A percentile compares a stretch with the other conserved stretches of the same genome.
Conservation (phyloP, 2,888 invertebrate species). For the Drosophila melanosoma region DNA sequence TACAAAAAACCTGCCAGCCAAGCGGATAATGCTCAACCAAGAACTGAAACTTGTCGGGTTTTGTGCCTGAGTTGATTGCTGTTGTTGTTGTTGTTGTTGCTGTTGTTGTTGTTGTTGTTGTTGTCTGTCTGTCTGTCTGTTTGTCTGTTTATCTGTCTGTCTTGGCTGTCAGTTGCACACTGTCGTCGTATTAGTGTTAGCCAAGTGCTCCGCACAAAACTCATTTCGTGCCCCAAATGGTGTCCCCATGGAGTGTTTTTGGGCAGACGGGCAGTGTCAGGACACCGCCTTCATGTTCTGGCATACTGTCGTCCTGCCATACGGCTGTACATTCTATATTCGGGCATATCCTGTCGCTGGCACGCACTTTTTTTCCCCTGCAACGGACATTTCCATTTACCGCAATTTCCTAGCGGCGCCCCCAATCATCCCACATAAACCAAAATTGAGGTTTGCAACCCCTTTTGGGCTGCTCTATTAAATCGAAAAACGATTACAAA, state of each 20-base stretch:
- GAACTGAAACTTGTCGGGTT: neutral
- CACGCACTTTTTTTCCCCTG: conserved; percentile 55
- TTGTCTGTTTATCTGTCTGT: conserved; percentile 40
- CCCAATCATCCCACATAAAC: neutral
- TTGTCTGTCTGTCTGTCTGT: conserved; percentile 41
- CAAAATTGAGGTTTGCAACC: conserved; percentile 39
- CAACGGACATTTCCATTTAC: conserved; percentile 75
- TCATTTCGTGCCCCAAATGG: conserved; percentile 68
- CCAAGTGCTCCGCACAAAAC: conserved; percentile 46
- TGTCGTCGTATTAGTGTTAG: conserved; percentile 33
- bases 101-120: conserved; percentile 5
- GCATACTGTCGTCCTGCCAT: neutral
- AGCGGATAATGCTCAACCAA: conserved; percentile 33
- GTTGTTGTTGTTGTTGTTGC: neutral
- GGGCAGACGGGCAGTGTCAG: conserved; percentile 13
- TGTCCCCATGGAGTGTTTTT: conserved; percentile 69
- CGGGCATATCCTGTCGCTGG: conserved; percentile 35
- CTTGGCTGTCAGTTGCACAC: conserved; percentile 54
- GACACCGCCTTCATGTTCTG: conserved; percentile 30
- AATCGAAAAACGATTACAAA: conserved; percentile 81
- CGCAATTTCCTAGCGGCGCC: conserved; percentile 51
- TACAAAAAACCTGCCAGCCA: conserved; percentile 12
- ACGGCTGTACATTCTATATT: neutral
- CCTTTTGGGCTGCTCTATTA: conserved; percentile 62
- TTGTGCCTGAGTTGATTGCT: neutral